Base-by-base conservation (phyloP, 2,888 invertebrate species). In the Caenorhabditis sulstoni region DNA sequence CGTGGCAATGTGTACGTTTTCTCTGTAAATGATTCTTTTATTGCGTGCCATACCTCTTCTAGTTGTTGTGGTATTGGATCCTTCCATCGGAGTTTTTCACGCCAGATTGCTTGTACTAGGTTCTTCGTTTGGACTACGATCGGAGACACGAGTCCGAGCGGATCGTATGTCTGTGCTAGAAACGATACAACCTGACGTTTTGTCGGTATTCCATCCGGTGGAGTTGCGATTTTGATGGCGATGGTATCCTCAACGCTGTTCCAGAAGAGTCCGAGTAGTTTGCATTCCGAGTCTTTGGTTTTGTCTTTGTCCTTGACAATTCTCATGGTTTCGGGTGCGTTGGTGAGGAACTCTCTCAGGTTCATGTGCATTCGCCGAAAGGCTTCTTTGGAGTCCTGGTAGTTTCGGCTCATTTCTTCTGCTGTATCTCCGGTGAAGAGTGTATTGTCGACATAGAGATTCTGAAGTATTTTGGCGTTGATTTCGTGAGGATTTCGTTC, bases 111-210 rank as follows among this genome's bases (percentile, higher is more conserved):
- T 22, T 76, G 52, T 0, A 65, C 14, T 8, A 81, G 70, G 0
- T 22, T 0, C n/a, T 77, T 76, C 8, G 44, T 22, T 1, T 29
- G 29, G 0, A 81, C 52, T 0, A 66, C n/a, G 1, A 76, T 22
- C 1, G 83, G 83, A 0, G 58, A 5, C 0, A 62, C 0, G 12
- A 64, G 8, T 11, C 81, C 79, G 9, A 45, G 14, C 0, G 80
- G 81, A 41, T 81, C 83, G 55, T 67, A 83, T 5, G 41, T 41
- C 0, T 18, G 4, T 12, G 74, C 68, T 0, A 18, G 14, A 11
- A 52, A 52, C 0, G 76, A 37, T 1, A 29, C 39, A 0, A 74
- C 5, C 16, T 65, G 14, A 0, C 65, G 16, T 50, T 65, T 73
- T 7, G 74, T 75, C 7, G 64, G 65, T 11, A 16, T n/a, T 7